Base-by-base conservation (phyloP, 2,888 invertebrate genomes). In the Esperia sulphurella region DNA sequence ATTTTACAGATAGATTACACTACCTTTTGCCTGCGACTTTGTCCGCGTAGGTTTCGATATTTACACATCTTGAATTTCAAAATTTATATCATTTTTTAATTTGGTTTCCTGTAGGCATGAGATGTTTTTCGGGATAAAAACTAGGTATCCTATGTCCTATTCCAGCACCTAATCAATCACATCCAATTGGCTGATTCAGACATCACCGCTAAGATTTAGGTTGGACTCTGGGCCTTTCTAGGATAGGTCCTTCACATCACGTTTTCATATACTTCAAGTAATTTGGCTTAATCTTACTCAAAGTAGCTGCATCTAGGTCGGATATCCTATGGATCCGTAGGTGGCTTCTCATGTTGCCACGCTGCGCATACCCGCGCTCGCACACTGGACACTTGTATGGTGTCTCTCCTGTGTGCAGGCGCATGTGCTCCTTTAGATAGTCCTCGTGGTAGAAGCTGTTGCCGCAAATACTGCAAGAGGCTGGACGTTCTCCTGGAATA, bases 341-440 rank as follows among this genome's bases (percentile, higher is more conserved):
- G 45, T 90, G 90, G 47, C 90, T 90, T 55, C 83, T 88, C 89
- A 90, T 89, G 52, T 90, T 90, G 37, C 88, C 74, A 6, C 81
- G 64, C 52, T 90, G 90, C 0, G 90, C 87, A 38, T 88, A 90
- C 0, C 90, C 90, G 41, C 84, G 60, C 0, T 74, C 80, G 54
- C 90, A 90, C 3, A 90, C 77, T 0, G 90, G 90, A 50, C 90
- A 90, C 58, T 87, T 86, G 58, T 80, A 90, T 10, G 90, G 90
- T 1, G 84, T 86, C 51, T 90, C 90, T 0, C 90, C 90, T 0
- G 90, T 90, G 49, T 90, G 90, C 1, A 90, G 72, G 29, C 88
- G 63, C 84, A 84, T 85, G 52, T 90, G 90, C 48, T 89, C 85
- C 21, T 71, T 85, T 1, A 90, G 63, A 55, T 90, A 90, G 43